Evolutionary conservation across 2,888 invertebrate genomes (phyloP), one percentile per base, ranked within the genome.

Genomic region (Chirona hameri): DNA sequence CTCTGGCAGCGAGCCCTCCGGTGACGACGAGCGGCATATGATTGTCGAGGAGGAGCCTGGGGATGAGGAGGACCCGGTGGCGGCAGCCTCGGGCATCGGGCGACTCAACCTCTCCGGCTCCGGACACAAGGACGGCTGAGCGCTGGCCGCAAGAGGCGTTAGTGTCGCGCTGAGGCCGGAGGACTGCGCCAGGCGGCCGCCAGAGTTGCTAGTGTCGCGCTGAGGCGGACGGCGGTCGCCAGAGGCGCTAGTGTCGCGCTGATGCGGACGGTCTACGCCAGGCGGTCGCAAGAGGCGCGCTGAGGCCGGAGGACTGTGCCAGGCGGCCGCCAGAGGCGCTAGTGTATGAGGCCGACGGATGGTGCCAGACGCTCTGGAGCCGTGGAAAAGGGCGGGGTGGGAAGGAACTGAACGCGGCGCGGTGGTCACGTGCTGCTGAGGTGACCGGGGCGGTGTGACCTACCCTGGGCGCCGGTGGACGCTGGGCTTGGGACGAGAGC

Each of bases 51-150:
- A 86, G 82, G 87, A 88, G 82, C 85, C 85, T 79, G 87, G 86
- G 72, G 87, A 87, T 52, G 86, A 86, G 80, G 84, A 84, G 69
- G 89, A 89, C 82, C 89, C 89, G 27, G 87, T 88, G 52, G 86
- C 89, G 48, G 89, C 88, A 84, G 88, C 79, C 14, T 31, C 72
- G 39, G 72, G 76, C 21, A 15, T 76, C 24, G 39, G 24, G 1
- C 76, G 76, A 18, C 76, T 76, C 24, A 46, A 39, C 21, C 39
- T 76, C 21, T 14, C 39, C 76, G 10, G 12, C 52, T 12, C 52
- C 15, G 52, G 52, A 12, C 52, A 52, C 21, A 46, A 76, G 24
- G 46, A 29, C 72, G 72, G 29, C 31, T 72, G 72, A 72, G 65
- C 65, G 65, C n/a, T 27, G 65, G 60, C 60, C 0, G 60, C 31